Conservation (phyloP, 2,113 vertebrate genomes). For the Stegastes partitus region DNA sequence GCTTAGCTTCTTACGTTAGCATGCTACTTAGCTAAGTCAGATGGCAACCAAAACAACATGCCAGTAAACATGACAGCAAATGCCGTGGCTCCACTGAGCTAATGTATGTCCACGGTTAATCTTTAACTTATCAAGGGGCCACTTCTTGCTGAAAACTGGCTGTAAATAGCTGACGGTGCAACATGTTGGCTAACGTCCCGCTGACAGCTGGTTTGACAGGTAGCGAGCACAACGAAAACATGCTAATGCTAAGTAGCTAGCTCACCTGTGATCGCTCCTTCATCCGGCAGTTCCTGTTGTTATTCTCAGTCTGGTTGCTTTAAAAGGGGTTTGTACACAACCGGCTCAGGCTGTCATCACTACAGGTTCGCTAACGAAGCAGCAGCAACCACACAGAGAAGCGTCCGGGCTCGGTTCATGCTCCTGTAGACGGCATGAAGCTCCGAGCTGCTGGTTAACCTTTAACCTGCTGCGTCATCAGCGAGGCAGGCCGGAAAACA, state of each 20-base stretch:
- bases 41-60: neutral
- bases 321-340: neutral
- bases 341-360: neutral
- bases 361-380: neutral
- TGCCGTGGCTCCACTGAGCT: too few species aligned
- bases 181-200: neutral
- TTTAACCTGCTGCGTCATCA: slow-evolving; percentile 46
- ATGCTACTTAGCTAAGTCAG: neutral
- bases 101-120: too few species aligned
- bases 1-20: slow-evolving; percentile 1
- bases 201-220: slow-evolving; percentile 39
- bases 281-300: slow-evolving; percentile 2
- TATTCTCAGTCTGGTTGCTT: neutral
- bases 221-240: neutral
- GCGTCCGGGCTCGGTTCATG: neutral
- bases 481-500: too few species aligned
- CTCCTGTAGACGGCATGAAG: neutral
- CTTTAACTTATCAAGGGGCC: neutral
- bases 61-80: neutral
- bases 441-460: neutral
- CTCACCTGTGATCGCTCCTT: slow-evolving; percentile 40
- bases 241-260: slow-evolving; percentile 45
- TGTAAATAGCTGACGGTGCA: neutral
- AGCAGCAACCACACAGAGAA: too few species aligned
- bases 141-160: fast-evolving